Evolutionary conservation across 2,797 vertebrate genomes (phyloP).

Genomic region (Mastacembelus armatus): DNA sequence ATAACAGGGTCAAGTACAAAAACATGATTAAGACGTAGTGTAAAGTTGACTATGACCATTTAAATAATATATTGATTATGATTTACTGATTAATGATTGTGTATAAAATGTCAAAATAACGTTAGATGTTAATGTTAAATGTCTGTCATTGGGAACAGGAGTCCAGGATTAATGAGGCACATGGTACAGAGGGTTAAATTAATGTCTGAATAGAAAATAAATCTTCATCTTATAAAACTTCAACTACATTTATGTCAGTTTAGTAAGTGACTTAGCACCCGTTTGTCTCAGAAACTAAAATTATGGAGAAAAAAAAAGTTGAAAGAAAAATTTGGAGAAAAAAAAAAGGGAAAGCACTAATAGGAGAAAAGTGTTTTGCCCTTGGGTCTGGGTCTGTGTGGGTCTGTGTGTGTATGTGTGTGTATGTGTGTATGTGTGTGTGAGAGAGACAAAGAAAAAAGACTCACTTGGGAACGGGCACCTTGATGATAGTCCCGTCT

Average conservation of each 20-base stretch:
- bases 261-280: too few species aligned
- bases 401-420: constrained; percentile 37
- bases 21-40: background rate
- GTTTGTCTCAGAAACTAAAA: too few species aligned
- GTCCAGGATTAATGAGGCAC: too few species aligned
- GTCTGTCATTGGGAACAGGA: too few species aligned
- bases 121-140: too few species aligned
- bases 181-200: too few species aligned
- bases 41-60: background rate
- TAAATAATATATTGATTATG: background rate
- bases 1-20: constrained; percentile 19
- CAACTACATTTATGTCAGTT: too few species aligned
- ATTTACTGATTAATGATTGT: constrained; percentile 6
- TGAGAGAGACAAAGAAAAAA: too few species aligned
- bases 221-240: too few species aligned
- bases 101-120: background rate
- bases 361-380: constrained; percentile 23
- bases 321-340: constrained; percentile 20
- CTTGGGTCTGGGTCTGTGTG: too few species aligned
- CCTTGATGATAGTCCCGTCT: constrained; percentile 92
- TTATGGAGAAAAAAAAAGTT: constrained; percentile 33
- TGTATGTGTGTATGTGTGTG: constrained; percentile 35
- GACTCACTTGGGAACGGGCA: constrained; percentile 96
- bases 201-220: too few species aligned
- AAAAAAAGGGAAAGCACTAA: constrained; percentile 27